Evolutionary conservation across 2,113 vertebrate species (phyloP), one percentile per base, ranked within the genome.

Genomic region (Nerophis ophidion): DNA sequence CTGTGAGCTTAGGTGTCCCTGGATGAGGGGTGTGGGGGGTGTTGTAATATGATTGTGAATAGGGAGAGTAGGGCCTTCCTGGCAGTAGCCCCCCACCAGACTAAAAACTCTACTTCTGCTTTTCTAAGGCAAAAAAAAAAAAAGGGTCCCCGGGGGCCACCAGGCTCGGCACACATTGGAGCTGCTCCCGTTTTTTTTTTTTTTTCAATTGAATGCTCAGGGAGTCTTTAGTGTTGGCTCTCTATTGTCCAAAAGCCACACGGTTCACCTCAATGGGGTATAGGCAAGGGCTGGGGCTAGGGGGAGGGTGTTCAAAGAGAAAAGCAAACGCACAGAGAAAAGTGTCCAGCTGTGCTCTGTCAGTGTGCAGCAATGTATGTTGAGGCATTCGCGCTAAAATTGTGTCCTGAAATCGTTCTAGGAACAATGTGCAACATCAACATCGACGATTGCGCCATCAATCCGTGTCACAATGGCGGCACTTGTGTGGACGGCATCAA

Each of bases 401-500:
- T 5, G 26, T 63, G 13, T 58, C 6, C 6, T 34, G 14, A 54
- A 10, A 15, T 54, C 52, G 50, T 83, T 67, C 46, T 86, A 98
- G 96, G 96, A 17, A 75, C 81, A 5, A 94, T 95, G 92, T 99
- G 96, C 60, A 94, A 91, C 76, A 81, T 96, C 77, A 93, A 99
- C 83, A 93, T 95, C 0, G 93, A 99, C 0, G 95, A 99, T 58
- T 98, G 96, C 5, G 89, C 84, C 4, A 87, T 87, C 66, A 89
- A 86, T 71, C 95, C 95, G 0, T 98, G 96, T 75, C 94, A 94
- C 84, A 94, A 98, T 0, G 95, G 96, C 0, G 96, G 94, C 34
- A 97, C 93, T 0, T 99, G 96, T 6, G 78, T 92, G 4, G 96
- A 99, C 0, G 90, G 91, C 64, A 82, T 94, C 81, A 93, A 92